Conservation (phyloP, 2,888 invertebrate genomes). For the Ormia ochracea region DNA sequence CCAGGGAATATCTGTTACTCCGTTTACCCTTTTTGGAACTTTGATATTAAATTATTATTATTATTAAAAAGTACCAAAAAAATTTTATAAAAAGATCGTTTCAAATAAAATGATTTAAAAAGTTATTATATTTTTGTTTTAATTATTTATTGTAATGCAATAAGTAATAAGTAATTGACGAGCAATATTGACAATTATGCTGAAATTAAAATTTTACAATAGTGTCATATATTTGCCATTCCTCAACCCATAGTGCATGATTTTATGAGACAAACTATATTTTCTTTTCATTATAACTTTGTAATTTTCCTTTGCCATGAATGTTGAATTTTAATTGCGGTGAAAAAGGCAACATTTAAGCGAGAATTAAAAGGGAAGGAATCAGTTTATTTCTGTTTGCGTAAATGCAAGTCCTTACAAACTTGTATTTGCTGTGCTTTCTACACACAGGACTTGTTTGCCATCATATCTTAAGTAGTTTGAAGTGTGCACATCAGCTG, state of each 20-base stretch:
- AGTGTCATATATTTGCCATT: not conserved
- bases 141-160: too few relatives aligned
- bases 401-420: not conserved
- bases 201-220: too few relatives aligned
- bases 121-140: too few relatives aligned
- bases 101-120: too few relatives aligned
- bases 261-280: constrained; percentile 18
- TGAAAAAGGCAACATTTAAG: constrained; percentile 30
- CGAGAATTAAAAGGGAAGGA: constrained; percentile 17
- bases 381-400: constrained; percentile 19
- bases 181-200: too few relatives aligned
- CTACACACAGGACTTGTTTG: constrained; percentile 18
- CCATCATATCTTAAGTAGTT: constrained; percentile 30
- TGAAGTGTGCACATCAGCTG: constrained; percentile 25
- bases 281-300: constrained; percentile 17
- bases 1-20: too few relatives aligned
- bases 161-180: too few relatives aligned
- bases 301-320: not conserved
- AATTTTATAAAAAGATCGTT: too few relatives aligned
- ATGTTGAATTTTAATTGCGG: constrained; percentile 60
- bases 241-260: not conserved
- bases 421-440: not conserved
- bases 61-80: too few relatives aligned
- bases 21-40: too few relatives aligned
- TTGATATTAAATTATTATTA: too few relatives aligned